These are phyloP conservation scores for Agrilus mali DNA, from an alignment of 2,888 invertebrate genomes.

Conservation along the genomic window DNA sequence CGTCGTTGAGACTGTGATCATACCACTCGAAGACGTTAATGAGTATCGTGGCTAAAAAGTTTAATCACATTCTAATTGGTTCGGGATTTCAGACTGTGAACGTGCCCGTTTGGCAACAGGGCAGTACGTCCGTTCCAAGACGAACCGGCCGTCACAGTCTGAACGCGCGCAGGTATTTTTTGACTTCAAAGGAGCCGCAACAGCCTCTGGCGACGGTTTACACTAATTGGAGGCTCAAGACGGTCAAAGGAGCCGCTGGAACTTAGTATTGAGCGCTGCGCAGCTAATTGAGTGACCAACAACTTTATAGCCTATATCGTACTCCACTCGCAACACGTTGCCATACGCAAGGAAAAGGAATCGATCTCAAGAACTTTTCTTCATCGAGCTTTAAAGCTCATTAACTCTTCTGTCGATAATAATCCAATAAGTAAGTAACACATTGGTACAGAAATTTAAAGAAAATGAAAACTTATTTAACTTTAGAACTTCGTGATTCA, in stretches of 20 bases:
- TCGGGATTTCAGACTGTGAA: constrained; percentile 21
- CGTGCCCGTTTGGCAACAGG: constrained; percentile 5
- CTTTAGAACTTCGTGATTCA: too few relatives aligned
- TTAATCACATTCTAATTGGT: constrained; percentile 30
- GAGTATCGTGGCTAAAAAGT: constrained; percentile 25
- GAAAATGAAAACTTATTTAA: too few relatives aligned
- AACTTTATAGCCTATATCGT: constrained; percentile 27
- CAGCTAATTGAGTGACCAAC: constrained; percentile 38
- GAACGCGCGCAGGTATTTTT: constrained; percentile 32
- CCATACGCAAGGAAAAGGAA: too few relatives aligned
- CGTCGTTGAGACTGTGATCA: constrained; percentile 24
- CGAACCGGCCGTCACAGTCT: constrained; percentile 22
- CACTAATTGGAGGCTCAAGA: constrained; percentile 38
- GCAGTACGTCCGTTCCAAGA: not conserved
- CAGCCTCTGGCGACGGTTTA: constrained; percentile 36
- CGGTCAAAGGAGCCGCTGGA: constrained; percentile 37
- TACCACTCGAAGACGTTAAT: constrained; percentile 18
- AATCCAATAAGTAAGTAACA: too few relatives aligned
- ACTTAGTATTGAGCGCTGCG: constrained; percentile 36
- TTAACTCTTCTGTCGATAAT: too few relatives aligned
- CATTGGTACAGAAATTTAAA: too few relatives aligned
- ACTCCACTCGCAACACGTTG: too few relatives aligned
- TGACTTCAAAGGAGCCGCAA: constrained; percentile 34
- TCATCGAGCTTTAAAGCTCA: too few relatives aligned
- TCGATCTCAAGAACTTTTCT: too few relatives aligned